Base-by-base conservation (phyloP, 2,888 invertebrate species). In the Netelia virgata region DNA sequence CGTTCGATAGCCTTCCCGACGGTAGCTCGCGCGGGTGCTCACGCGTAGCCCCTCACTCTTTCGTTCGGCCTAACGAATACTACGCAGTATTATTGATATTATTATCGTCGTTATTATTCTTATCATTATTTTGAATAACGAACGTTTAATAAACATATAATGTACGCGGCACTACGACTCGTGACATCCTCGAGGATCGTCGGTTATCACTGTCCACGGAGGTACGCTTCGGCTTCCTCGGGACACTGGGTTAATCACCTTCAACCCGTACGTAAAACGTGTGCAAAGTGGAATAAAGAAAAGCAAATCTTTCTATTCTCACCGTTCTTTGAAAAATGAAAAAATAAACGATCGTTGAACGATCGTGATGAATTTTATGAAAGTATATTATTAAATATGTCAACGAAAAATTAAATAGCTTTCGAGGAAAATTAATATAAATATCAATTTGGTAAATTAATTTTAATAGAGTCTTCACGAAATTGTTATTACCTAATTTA, bases 231-330 rank as follows among this genome's bases (percentile, higher is more conserved):
- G 69, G 94, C 92, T 68, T 90, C 92, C 1, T 88, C 91, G 14
- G 91, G 92, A 63, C 85, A 92, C 68, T 92, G 93, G 92, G 82
- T 92, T 41, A 91, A 93, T 10, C 92, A 91, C 84, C 84, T 91
- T 66, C 92, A 92, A 84, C 88, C 91, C 83, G 94, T 94, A 92
- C 88, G 93, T 92, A 87, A 43, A 59, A 47, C 59, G 70, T 70
- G 69, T 61, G 10, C 70, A 28, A 28, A 23, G 41, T 66, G 18
- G 5, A 53, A 73, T 41, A 16, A 57, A 68, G 16, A 55, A 18
- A 63, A 63, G 2, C 18, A 18, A 16, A 50, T 16, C 14, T 61
- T n/a, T 20, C 55, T 16, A 47, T 50, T 28, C n/a, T 28, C 3
- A 43, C 2, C 11, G 1, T n/a, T 47, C 9, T 16, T 69, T 69